Percentiles rank a stretch among this genome's conserved stretches.
These are phyloP conservation scores for Cyclopterus lumpus DNA, from an alignment of 2,797 vertebrate species.

Conservation along the genomic window DNA sequence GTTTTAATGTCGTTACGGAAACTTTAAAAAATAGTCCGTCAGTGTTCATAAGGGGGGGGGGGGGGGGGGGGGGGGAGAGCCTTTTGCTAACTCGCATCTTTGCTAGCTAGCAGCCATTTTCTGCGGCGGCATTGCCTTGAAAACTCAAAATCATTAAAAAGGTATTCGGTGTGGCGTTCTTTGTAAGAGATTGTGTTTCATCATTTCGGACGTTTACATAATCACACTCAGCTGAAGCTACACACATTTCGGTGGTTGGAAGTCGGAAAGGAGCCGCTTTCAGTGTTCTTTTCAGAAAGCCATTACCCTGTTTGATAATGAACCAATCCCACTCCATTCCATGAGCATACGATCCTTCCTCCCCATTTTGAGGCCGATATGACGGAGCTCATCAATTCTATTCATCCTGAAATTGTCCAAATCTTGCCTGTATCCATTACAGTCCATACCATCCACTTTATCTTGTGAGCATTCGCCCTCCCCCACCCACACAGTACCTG, in stretches of 20 bases:
- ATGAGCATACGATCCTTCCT: background rate
- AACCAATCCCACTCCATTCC: slow-evolving; percentile 30
- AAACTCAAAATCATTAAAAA: slow-evolving; percentile 1
- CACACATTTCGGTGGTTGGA: background rate
- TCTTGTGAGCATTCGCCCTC: slow-evolving; percentile 21
- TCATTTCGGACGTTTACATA: background rate
- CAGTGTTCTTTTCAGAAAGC: slow-evolving; percentile 10
- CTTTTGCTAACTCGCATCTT: background rate
- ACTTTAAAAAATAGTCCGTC: background rate
- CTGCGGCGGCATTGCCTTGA: background rate
- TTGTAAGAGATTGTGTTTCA: background rate
- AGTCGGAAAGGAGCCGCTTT: slow-evolving; percentile 2
- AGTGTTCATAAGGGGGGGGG: no score
- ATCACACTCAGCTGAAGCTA: background rate
- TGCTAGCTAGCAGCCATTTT: background rate
- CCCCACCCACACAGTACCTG: slow-evolving; percentile 30
- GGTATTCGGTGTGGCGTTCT: background rate
- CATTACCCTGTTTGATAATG: slow-evolving; percentile 17
- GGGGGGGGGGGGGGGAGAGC: no score
- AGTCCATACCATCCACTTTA: slow-evolving; percentile 41
- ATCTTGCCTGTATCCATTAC: slow-evolving; percentile 52
- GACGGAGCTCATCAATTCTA: slow-evolving; percentile 34
- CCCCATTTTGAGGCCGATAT: slow-evolving; percentile 1
- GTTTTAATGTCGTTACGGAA: background rate
- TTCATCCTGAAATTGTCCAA: slow-evolving; percentile 47